Conservation (phyloP, 1,140 invertebrate genomes). For the Drusus annulatus region DNA sequence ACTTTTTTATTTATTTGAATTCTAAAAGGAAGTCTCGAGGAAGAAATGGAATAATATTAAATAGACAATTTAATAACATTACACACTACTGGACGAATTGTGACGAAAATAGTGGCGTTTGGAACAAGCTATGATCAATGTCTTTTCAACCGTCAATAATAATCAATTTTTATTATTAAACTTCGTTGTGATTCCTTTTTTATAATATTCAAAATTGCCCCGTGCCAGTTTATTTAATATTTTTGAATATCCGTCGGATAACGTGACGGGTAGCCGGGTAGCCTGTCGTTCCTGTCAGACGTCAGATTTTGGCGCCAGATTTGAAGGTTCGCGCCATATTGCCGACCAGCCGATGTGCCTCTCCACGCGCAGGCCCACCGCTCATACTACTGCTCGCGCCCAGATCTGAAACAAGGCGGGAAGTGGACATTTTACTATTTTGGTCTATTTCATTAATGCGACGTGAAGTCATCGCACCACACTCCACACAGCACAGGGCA, state of each 20-base stretch:
- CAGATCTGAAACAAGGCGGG: slow-evolving; percentile 11
- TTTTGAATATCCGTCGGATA: neutral
- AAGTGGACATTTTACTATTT: neutral
- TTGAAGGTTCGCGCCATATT: slow-evolving; percentile 3
- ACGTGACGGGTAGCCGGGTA: neutral
- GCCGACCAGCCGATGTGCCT: slow-evolving; percentile 13
- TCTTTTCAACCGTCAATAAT: neutral
- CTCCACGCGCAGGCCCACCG: neutral
- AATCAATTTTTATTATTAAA: too few species aligned
- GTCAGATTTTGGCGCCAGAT: slow-evolving; percentile 18
- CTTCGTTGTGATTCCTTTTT: neutral
- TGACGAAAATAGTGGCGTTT: slow-evolving; percentile 1
- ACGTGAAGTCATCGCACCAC: neutral
- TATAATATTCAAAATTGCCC: slow-evolving; percentile 1
- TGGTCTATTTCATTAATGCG: neutral
- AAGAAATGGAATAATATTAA: slow-evolving; percentile 34
- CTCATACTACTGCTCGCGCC: neutral
- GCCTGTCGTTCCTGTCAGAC: neutral
- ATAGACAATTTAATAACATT: slow-evolving; percentile 7
- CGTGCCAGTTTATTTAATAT: too few species aligned
- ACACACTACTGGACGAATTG: slow-evolving; percentile 30
- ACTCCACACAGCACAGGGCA: neutral
- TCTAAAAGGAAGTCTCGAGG: slow-evolving; percentile 21
- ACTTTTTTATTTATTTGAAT: slow-evolving; percentile 18
- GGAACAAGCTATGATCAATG: neutral